Evolutionary conservation across 1,140 invertebrate species (phyloP).

Genomic region (Camponotus floridanus): DNA sequence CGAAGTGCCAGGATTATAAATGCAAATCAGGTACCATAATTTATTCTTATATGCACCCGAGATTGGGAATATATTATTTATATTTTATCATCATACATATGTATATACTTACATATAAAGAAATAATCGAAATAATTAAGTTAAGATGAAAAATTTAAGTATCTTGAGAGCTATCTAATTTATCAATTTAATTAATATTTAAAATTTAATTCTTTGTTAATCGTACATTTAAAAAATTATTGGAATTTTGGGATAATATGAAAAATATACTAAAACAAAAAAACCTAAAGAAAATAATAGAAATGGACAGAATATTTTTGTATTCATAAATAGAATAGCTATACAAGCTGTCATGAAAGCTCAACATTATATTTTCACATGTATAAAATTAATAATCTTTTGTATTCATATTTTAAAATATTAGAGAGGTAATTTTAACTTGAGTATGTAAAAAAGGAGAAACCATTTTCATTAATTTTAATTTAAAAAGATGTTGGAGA

Average conservation of each 20-base stretch:
- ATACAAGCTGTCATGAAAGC: neutral
- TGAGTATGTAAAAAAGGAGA: neutral
- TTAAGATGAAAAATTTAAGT: neutral
- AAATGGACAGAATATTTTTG: constrained; percentile 14
- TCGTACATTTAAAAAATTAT: neutral
- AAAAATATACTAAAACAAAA: neutral
- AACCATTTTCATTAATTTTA: neutral
- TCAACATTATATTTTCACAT: neutral
- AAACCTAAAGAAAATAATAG: neutral
- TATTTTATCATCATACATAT: neutral
- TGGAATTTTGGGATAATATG: neutral
- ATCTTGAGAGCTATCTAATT: constrained; percentile 3
- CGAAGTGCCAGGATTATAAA: constrained; percentile 18
- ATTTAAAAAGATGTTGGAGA: neutral
- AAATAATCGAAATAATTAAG: neutral
- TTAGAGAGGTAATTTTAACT: neutral
- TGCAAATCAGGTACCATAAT: neutral
- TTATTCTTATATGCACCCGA: neutral
- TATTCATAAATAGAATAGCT: neutral
- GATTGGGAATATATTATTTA: neutral
- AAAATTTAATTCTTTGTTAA: neutral
- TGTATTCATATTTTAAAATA: neutral
- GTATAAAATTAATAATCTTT: constrained; percentile 6
- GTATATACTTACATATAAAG: too few relatives aligned
- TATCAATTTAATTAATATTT: neutral